Conservation (phyloP, 1,140 invertebrate species). For the Drosophila lacteicornis region DNA sequence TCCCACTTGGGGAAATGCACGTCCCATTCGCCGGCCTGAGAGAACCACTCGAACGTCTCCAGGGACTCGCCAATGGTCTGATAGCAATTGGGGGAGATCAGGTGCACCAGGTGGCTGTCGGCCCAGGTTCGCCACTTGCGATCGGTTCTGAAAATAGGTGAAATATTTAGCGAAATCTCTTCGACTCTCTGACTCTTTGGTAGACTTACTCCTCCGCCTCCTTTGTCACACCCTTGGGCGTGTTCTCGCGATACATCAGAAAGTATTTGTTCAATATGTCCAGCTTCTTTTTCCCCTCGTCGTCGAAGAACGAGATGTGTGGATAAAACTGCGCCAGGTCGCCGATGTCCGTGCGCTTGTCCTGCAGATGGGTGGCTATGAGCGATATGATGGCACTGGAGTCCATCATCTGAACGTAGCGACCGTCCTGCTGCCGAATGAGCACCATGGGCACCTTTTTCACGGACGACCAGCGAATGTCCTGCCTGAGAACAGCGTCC, state of each 20-base stretch:
- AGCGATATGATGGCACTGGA: conserved; percentile 97
- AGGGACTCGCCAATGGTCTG: conserved; percentile 93
- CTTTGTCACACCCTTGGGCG: conserved; percentile 86
- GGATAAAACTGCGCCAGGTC: conserved; percentile 95
- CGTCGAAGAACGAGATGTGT: conserved; percentile 88
- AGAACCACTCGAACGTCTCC: conserved; percentile 96
- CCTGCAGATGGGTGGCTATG: conserved; percentile 91
- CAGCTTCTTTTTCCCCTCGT: conserved; percentile 88
- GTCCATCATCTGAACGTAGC: conserved; percentile 95
- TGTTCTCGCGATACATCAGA: conserved; percentile 91
- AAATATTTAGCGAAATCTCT: neutral
- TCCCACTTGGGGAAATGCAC: conserved; percentile 95
- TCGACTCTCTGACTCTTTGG: neutral
- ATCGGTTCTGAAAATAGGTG: conserved; percentile 90
- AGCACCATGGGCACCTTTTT: conserved; percentile 98
- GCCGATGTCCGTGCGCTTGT: conserved; percentile 87
- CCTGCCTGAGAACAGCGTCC: conserved; percentile 90
- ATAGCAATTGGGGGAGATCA: conserved; percentile 98
- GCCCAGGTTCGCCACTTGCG: conserved; percentile 98
- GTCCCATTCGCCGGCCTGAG: conserved; percentile 95
- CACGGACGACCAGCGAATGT: conserved; percentile 97
- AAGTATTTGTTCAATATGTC: conserved; percentile 98
- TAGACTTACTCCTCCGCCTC: conserved; percentile 88
- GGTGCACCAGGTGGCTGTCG: conserved; percentile 95
- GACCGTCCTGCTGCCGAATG: conserved; percentile 89